These are phyloP conservation scores for Panthera tigris DNA, from an alignment of 2,113 vertebrate species.

Conservation along the genomic window DNA sequence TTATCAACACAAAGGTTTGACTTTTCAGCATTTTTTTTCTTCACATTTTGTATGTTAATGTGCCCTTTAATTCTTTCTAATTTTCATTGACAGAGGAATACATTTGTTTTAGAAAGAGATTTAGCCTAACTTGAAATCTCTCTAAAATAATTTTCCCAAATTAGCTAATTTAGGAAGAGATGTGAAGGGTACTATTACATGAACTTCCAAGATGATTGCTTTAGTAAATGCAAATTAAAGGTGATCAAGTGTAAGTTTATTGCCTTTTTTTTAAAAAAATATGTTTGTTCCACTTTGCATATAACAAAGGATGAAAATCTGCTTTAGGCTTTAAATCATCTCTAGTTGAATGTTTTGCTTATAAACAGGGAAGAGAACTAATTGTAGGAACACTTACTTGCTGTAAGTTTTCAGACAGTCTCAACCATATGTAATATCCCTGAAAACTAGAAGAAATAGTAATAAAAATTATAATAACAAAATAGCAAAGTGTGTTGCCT, in stretches of 20 bases:
- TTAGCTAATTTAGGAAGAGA: not conserved
- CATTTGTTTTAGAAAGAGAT: slow-evolving; percentile 22
- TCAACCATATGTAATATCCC: not conserved
- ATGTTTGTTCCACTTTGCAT: not conserved
- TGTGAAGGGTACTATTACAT: not conserved
- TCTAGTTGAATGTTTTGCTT: not conserved
- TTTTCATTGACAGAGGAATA: slow-evolving; percentile 50
- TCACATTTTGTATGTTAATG: slow-evolving; percentile 66
- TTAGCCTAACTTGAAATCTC: slow-evolving; percentile 39
- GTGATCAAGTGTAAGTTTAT: not conserved
- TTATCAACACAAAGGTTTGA: slow-evolving; percentile 30
- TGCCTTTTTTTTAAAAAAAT: not conserved
- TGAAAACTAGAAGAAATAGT: not conserved
- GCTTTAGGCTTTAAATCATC: not conserved
- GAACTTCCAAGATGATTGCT: slow-evolving; percentile 13
- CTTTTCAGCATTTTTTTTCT: not conserved
- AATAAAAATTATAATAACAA: not conserved
- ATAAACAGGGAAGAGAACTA: not conserved
- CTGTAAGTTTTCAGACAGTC: not conserved
- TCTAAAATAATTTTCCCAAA: slow-evolving; percentile 53
- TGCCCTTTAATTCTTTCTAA: slow-evolving; percentile 56
- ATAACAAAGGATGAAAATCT: not conserved
- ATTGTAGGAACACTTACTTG: not conserved
- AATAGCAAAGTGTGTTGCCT: not conserved
- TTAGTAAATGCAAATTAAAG: slow-evolving; percentile 38